These are phyloP conservation scores for Puffinus mauretanicus DNA, from an alignment of 2,113 vertebrate species.

Conservation along the genomic window DNA sequence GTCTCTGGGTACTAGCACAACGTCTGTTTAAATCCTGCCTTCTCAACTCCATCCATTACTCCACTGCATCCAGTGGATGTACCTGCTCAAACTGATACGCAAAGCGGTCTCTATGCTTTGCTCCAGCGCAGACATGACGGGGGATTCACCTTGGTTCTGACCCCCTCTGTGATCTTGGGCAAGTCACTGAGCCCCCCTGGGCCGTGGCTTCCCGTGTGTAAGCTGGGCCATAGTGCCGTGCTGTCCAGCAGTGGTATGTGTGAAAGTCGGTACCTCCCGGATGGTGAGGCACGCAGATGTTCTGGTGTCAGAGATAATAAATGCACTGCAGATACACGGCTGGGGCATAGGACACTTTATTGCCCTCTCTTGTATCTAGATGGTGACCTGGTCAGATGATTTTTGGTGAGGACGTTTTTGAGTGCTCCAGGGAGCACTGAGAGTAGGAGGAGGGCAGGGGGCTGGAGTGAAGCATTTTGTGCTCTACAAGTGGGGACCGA, in stretches of 20 bases:
- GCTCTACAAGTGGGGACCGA: background rate
- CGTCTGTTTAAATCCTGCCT: background rate
- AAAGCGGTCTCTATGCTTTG: background rate
- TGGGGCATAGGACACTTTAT: background rate
- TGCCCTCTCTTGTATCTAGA: background rate
- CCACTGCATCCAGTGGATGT: background rate
- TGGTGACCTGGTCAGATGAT: background rate
- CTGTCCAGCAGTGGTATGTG: background rate
- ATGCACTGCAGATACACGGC: background rate
- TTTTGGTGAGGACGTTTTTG: background rate
- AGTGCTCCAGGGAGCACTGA: background rate
- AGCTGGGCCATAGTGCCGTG: background rate
- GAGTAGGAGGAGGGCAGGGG: background rate
- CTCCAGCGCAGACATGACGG: rapidly evolving
- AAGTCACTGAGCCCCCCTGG: background rate
- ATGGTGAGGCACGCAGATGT: rapidly evolving
- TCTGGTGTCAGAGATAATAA: background rate
- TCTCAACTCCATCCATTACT: background rate
- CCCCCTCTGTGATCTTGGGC: background rate
- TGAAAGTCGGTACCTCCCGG: rapidly evolving
- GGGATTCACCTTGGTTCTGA: background rate
- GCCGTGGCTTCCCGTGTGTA: rapidly evolving
- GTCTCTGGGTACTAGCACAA: background rate
- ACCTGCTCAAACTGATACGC: background rate
- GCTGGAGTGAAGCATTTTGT: background rate